phyloP scores from a whole-genome alignment of 2,888 invertebrate species.

The Nemotelus nigrinus region DNA sequence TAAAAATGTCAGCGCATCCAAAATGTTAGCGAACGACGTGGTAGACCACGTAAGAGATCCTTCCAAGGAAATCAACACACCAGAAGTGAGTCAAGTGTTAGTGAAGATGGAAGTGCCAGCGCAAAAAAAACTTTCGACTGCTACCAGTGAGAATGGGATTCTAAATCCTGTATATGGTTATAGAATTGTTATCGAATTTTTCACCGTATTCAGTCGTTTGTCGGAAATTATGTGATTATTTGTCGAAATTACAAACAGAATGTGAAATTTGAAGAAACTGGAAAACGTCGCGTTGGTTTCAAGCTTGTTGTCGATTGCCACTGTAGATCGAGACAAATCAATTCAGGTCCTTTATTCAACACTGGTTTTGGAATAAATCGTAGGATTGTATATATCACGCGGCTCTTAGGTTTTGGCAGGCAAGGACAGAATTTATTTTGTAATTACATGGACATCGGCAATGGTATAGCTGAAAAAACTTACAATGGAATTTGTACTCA shows the following conservation, averaged over 20 bases:
- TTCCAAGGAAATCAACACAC: too few species aligned
- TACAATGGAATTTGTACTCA: not conserved
- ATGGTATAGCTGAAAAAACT: not conserved
- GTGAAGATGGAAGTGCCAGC: not conserved
- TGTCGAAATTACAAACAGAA: not conserved
- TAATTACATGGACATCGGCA: conserved; percentile 10
- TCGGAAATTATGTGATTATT: not conserved
- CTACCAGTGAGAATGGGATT: not conserved
- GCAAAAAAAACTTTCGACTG: conserved; percentile 6
- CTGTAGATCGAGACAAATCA: too few species aligned
- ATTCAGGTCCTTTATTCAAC: too few species aligned
- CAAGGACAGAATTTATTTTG: conserved; percentile 28
- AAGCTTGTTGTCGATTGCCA: not conserved
- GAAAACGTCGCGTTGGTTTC: conserved; percentile 9
- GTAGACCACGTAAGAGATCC: too few species aligned
- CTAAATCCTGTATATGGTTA: not conserved
- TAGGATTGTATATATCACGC: conserved; percentile 31
- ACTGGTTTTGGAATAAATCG: conserved; percentile 8
- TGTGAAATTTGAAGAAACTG: not conserved
- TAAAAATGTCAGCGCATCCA: not conserved
- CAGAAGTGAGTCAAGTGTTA: too few species aligned
- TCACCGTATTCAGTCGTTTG: too few species aligned
- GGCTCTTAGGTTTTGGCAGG: not conserved
- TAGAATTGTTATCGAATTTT: too few species aligned
- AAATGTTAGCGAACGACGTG: not conserved